phyloP scores from a whole-genome alignment of 2,113 vertebrate genomes.

The Macquaria ambigua region DNA sequence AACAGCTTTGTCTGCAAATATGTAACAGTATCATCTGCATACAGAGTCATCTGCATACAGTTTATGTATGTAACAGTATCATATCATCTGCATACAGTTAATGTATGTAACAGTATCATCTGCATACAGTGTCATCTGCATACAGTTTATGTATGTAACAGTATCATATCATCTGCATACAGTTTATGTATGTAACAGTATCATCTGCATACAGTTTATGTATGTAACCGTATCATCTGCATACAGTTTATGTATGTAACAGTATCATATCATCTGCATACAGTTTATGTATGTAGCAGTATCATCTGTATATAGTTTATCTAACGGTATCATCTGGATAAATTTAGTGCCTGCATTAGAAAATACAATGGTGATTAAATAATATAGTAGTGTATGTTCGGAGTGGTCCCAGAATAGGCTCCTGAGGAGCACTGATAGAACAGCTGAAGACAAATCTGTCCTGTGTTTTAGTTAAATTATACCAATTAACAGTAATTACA shows the following conservation, averaged over 20 bases:
- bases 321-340: neutral
- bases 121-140: neutral
- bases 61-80: neutral
- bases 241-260: neutral
- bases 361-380: neutral
- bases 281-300: neutral
- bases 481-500: neutral
- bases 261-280: neutral
- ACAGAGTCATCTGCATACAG: neutral
- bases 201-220: neutral
- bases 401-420: neutral
- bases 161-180: neutral
- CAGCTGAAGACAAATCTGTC: neutral
- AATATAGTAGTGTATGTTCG: neutral
- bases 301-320: neutral
- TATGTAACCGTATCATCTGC: neutral
- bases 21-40: conserved; percentile 1
- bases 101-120: neutral
- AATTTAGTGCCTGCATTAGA: neutral
- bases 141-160: neutral
- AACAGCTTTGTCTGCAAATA: neutral
- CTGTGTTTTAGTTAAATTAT: neutral
- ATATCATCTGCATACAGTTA: neutral
- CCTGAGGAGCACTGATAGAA: neutral
- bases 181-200: neutral